Evolutionary conservation across 1,140 invertebrate genomes (phyloP), one percentile per base, ranked within the genome.

Genomic region (Trichoplusia ni): DNA sequence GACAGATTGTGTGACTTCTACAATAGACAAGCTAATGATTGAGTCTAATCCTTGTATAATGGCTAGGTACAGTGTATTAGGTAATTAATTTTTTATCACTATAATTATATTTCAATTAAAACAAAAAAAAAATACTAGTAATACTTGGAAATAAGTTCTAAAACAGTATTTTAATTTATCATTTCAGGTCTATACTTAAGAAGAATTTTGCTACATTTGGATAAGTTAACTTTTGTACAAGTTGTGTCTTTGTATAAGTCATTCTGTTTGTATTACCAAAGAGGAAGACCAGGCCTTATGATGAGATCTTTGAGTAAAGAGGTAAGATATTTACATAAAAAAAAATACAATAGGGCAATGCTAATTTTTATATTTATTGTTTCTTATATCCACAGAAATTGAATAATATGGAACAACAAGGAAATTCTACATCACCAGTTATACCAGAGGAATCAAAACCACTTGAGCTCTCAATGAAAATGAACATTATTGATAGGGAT

Each of bases 181-280:
- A 29, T 89, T 87, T 54, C 65, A 91, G 90, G 90, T 25, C 82
- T 97, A 61, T 97, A 96, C 86, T 91, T 97, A 56, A 92, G 97
- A 65, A 91, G 96, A 75, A 95, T 97, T 78, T 93, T 95, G 54
- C 87, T 97, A 1, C 93, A 95, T 54, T 94, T 97, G 83, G 95
- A 97, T 73, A 96, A 95, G 81, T 86, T 97, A 33, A 93, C 94
- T 18, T 97, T 98, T 88, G 94, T 94, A 23, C 95, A 96, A 91
- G 93, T 96, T 18, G 93, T 94, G 49, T 89, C 91, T 19, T 89
- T 95, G 31, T 95, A 94, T 78, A 92, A 94, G 69, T 92, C 93
- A 67, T 94, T 95, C 64, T 92, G 92, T 73, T 79, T 85, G 2
- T 94, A 94, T 68, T 94, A 94, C 79, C 91, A 93, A 67, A 90